Base-by-base conservation (phyloP, 2,888 invertebrate genomes). In the Cyrtodaria siliqua region DNA sequence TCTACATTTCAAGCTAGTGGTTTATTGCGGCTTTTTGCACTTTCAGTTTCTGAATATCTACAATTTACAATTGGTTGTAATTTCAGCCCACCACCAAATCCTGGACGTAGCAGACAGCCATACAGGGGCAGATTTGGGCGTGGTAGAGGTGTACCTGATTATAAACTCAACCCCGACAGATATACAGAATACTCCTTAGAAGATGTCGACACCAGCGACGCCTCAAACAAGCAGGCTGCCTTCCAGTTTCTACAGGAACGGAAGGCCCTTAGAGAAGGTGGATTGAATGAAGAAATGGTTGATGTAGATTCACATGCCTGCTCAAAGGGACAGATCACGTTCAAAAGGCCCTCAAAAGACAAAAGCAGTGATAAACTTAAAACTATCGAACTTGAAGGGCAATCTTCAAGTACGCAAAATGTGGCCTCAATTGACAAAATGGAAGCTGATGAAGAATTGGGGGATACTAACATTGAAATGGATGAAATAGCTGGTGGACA, bases 201-300 rank as follows among this genome's bases (percentile, higher is more conserved):
- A 27, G 96, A 97, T 94, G 96, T 97, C 2, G 96, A 97, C 88
- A 96, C 97, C 93, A 96, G 97, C 0, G 96, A 97, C 68, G 94
- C 94, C 62, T 95, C 96, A 49, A 97, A 97, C 87, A 95, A 95
- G 16, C 95, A 95, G 55, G 96, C 96, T 44, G 97, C 97, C 0
- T 94, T 97, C 83, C 94, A 95, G n/a, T 96, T 97, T 90, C 94
- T 97, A 38, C 95, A 96, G 88, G 94, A 95, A 60, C 94, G 95
- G 56, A 75, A 84, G 26, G 81, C 82, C 42, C 23, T 77, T n/a
- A 52, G 82, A 49, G 90, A 88, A 47, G 68, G 26, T 23, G 82
- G 81, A 18, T 50, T 44, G 63, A 67, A 53, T 52, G 77, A 76
- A 18, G 63, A 64, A 42, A 55, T 44, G 27, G 83, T 77, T 12